Conservation (phyloP, 2,797 vertebrate genomes). For the Otolemur crassicaudatus region DNA sequence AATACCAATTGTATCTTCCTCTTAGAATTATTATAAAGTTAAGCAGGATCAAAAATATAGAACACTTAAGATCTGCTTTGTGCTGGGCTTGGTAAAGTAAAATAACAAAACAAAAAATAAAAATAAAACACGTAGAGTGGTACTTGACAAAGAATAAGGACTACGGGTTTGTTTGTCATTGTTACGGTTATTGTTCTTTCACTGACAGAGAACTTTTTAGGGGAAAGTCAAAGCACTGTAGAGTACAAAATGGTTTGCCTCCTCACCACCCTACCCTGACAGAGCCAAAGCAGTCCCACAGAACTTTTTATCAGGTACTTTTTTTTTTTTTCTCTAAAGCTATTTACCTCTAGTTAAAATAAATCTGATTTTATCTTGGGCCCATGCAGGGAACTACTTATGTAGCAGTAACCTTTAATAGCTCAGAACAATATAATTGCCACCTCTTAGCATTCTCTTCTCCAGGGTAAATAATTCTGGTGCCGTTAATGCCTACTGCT, state of each 20-base stretch:
- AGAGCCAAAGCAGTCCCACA: neutral
- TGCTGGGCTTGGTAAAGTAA: neutral
- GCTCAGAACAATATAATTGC: slow-evolving; percentile 72
- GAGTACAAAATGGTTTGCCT: neutral
- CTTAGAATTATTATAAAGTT: neutral
- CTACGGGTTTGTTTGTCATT: neutral
- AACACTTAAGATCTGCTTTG: neutral
- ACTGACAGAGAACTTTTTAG: neutral
- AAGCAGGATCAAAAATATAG: neutral
- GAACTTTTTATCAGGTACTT: slow-evolving; percentile 48
- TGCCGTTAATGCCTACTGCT: slow-evolving; percentile 66
- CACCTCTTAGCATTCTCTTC: slow-evolving; percentile 67
- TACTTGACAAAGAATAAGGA: neutral
- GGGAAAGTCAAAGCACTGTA: neutral
- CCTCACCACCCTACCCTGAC: neutral
- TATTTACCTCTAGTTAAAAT: slow-evolving; percentile 77
- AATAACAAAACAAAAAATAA: neutral
- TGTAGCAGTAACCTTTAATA: slow-evolving; percentile 71
- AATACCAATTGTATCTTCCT: neutral
- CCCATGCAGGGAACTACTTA: slow-evolving; percentile 71
- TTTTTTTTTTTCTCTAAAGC: slow-evolving; percentile 66
- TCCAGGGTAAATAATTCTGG: slow-evolving; percentile 73
- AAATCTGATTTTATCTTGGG: slow-evolving; percentile 74
- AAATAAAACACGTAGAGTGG: neutral
- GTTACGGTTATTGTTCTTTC: neutral